Evolutionary conservation across 2,888 invertebrate genomes (phyloP), one percentile per base, ranked within the genome.

Genomic region (Netelia melanura): DNA sequence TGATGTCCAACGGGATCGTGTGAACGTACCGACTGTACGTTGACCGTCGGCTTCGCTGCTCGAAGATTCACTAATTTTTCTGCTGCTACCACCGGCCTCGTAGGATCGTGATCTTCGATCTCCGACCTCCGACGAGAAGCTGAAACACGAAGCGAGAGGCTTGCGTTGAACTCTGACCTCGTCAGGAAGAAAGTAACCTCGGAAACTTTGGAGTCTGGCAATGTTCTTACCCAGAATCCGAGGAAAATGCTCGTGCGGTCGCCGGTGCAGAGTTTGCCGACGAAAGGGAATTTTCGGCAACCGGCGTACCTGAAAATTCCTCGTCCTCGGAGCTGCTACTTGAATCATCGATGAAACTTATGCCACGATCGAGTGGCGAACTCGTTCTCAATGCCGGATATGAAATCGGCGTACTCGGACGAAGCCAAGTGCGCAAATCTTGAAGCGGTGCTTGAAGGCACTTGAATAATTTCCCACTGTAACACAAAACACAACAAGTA

Each of bases 1-100:
- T 0, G 95, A 95, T 21, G 95, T 95, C 96, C 96, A 96, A 88
- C 94, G 95, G 67, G 95, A 95, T 17, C 95, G 94, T 10, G 93
- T 94, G 81, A 95, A 91, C 88, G 94, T 93, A 86, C 93, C 94
- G 89, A 68, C 74, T 62, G 38, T 83, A 82, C 86, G 85, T 10
- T 81, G 89, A 78, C 80, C 87, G 52, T 87, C 85, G 38, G 77
- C 65, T 62, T 87, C 87, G 85, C 91, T 90, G 88, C 87, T 90
- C n/a, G 90, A 89, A 2, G 89, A 91, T 83, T 92, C 93, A 81
- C 92, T 93, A 84, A 90, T 89, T 80, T 92, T 92, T 62, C 90
- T 89, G 81, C 90, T 90, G 77, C 89, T 90, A 17, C 89, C 90
- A 21, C 92, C 92, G 58, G 91, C 91, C 65, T 93, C 92, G 81